phyloP scores from a whole-genome alignment of 2,888 invertebrate species.

The Petrolisthes cinctipes region DNA sequence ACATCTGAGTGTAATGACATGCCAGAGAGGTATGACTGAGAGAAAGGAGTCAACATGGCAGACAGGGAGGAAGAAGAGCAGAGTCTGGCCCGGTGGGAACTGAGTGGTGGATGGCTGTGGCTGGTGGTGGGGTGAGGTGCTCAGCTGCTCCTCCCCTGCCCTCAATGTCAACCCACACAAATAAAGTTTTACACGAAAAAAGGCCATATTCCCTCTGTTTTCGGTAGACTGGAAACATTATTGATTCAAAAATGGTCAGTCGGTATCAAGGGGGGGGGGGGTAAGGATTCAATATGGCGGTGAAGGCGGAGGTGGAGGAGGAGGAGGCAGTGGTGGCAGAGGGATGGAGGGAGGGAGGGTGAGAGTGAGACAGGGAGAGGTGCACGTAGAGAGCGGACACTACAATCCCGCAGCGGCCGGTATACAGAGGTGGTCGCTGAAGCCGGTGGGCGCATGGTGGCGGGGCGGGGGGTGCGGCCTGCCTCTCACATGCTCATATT shows the following conservation, averaged over 20 bases:
- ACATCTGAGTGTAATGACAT: background rate
- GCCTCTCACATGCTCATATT: conserved; percentile 10
- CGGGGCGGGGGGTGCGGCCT: conserved; percentile 41
- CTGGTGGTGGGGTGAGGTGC: background rate
- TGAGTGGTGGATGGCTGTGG: conserved; percentile 13
- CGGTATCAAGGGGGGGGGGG: background rate
- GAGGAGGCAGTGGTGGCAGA: conserved; percentile 19
- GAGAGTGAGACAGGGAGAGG: conserved; percentile 20
- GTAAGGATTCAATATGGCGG: conserved; percentile 35
- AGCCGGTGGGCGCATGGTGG: conserved; percentile 43
- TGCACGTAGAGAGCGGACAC: conserved; percentile 49
- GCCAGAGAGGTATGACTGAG: conserved; percentile 12
- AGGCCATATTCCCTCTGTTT: background rate
- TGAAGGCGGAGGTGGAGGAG: conserved; percentile 25
- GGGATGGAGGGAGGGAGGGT: conserved; percentile 8
- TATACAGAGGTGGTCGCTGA: conserved; percentile 49
- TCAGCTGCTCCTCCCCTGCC: background rate
- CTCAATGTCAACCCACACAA: conserved; percentile 11
- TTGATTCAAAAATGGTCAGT: conserved; percentile 16
- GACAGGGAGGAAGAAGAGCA: conserved; percentile 45
- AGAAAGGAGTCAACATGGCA: conserved; percentile 53
- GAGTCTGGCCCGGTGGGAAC: background rate
- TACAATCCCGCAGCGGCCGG: conserved; percentile 48
- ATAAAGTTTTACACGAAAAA: background rate
- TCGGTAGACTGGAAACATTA: background rate